Evolutionary conservation across 1,140 invertebrate species (phyloP).

Genomic region (Drosophila guanche): DNA sequence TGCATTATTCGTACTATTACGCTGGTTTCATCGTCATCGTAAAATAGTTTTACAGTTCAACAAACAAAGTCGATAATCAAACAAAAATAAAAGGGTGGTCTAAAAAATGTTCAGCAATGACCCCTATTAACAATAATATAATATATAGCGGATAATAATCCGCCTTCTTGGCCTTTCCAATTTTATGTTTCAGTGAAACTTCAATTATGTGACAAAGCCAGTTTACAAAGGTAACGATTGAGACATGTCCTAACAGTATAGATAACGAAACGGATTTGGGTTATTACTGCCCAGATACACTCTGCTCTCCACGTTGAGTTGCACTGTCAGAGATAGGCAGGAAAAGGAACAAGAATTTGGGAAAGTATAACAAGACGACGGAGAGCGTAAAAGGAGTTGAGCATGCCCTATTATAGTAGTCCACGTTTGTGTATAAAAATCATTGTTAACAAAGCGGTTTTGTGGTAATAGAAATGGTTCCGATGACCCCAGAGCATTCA

Average conservation of each 20-base stretch:
- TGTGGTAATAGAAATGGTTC: conserved; percentile 73
- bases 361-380: conserved; percentile 55
- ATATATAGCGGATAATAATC: too few relatives aligned
- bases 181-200: conserved; percentile 77
- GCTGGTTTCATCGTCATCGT: too few relatives aligned
- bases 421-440: conserved; percentile 65
- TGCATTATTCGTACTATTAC: background rate
- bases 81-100: conserved; percentile 36
- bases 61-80: conserved; percentile 30
- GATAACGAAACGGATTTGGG: conserved; percentile 66
- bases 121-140: conserved; percentile 47
- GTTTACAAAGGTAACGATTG: conserved; percentile 72
- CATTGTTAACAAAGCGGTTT: conserved; percentile 80
- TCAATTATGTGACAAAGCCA: conserved; percentile 71
- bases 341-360: conserved; percentile 1
- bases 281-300: conserved; percentile 39
- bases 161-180: conserved; percentile 45
- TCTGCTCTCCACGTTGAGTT: conserved; percentile 54
- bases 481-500: conserved; percentile 43
- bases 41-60: conserved; percentile 24
- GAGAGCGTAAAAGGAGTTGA: conserved; percentile 64
- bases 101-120: conserved; percentile 53
- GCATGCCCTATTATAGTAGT: conserved; percentile 67
- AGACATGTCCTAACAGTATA: conserved; percentile 70
- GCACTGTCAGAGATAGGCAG: conserved; percentile 60